Evolutionary conservation across 1,140 invertebrate species (phyloP).

Genomic region (Pogonognathellus flavescens): DNA sequence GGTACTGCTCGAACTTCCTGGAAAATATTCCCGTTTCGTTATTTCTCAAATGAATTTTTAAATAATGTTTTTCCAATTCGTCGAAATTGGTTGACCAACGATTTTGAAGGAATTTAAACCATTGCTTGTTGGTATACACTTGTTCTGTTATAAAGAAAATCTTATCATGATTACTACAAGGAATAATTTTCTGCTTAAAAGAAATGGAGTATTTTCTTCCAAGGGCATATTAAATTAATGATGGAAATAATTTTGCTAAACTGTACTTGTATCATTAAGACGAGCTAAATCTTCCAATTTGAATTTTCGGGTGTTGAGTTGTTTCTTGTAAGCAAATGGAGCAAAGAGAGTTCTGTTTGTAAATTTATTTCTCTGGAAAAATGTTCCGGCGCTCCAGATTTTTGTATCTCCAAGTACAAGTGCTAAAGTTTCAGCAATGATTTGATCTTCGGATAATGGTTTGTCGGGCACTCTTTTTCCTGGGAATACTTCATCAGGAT

Average conservation of each 20-base stretch:
- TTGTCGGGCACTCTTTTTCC: constrained; percentile 90
- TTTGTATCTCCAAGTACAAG: constrained; percentile 90
- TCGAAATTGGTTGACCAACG: constrained; percentile 96
- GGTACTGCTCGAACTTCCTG: constrained; percentile 91
- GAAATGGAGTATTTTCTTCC: background rate
- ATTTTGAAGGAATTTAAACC: constrained; percentile 90
- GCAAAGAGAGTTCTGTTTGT: constrained; percentile 92
- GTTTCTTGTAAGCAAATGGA: constrained; percentile 92
- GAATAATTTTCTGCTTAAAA: no score
- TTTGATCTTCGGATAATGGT: constrained; percentile 91
- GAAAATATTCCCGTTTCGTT: constrained; percentile 86
- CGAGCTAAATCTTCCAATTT: constrained; percentile 89
- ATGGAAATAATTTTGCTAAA: constrained; percentile 31
- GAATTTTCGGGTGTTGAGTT: constrained; percentile 85
- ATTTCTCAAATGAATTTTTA: constrained; percentile 92
- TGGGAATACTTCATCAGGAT: constrained; percentile 93
- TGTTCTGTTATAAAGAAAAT: constrained; percentile 73
- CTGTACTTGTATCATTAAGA: constrained; percentile 80
- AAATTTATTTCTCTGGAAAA: constrained; percentile 97
- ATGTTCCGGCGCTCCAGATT: constrained; percentile 92
- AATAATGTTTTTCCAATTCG: constrained; percentile 88
- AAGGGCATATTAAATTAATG: background rate
- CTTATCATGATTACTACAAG: constrained; percentile 63
- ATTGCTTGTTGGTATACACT: constrained; percentile 85
- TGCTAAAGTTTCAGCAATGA: constrained; percentile 92